Base-by-base conservation (phyloP, 2,888 invertebrate genomes). In the Epinotia ramella region DNA sequence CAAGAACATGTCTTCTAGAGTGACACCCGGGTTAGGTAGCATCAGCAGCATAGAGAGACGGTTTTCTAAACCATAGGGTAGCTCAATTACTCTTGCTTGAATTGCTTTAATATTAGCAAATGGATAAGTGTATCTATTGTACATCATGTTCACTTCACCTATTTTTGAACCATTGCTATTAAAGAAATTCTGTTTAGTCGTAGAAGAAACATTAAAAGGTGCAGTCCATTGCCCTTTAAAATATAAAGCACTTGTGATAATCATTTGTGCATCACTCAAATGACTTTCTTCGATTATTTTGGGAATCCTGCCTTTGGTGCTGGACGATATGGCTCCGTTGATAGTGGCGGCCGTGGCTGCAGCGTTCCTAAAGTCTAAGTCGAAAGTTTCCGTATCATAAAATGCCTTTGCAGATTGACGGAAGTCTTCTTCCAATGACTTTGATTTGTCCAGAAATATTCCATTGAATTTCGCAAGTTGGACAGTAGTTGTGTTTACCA, bases 111-210 rank as follows among this genome's bases (percentile, higher is more conserved):
- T 92, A 71, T 95, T 93, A 0, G 95, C 91, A 84, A 95, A 96
- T 0, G 95, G 95, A 77, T 96, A 96, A 24, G 94, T 89, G 18
- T 93, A 94, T 66, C 95, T 89, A 79, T 95, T 95, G 79, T 95
- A 95, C 97, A 98, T 98, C 97, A 97, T 97, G 69, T 96, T 95
- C 0, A 97, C 96, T 76, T 95, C 90, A 0, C 96, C 95, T 24
- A 94, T 86, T 72, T 91, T 84, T 7, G 87, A 84, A 9, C 94
- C 95, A 3, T 91, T 86, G 66, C 96, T 95, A 81, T 96, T 92
- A 77, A 91, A 95, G 82, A 97, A 97, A 0, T 95, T 88, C 79
- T 94, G 93, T 70, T 82, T 83, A 0, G 81, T 83, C 0, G 97
- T 97, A 0, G 88, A 89, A 0, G 95, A 88, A 5, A 81, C 79